Percentiles rank a stretch among this genome's conserved stretches.
phyloP scores from a whole-genome alignment of 2,888 invertebrate genomes.

The Tridacna crocea region DNA sequence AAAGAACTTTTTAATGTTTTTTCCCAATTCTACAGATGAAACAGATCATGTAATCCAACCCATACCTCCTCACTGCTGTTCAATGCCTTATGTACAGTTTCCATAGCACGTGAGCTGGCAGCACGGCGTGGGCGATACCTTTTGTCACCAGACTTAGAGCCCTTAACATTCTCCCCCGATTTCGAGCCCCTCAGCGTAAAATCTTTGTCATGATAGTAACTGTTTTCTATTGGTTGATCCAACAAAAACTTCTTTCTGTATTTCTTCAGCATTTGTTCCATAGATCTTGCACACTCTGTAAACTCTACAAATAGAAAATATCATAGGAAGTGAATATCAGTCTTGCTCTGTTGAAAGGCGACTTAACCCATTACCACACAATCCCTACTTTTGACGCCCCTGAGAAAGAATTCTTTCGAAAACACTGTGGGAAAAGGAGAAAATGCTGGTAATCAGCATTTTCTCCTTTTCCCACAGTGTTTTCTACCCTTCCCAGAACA shows the following conservation, averaged over 20 bases:
- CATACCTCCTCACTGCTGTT: conserved; percentile 60
- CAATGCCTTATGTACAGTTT: conserved; percentile 65
- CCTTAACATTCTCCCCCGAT: not conserved
- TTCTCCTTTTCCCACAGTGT: too few relatives aligned
- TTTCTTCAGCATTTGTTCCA: conserved; percentile 66
- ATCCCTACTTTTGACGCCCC: too few relatives aligned
- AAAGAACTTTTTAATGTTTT: too few relatives aligned
- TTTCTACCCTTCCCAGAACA: too few relatives aligned
- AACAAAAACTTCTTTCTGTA: conserved; percentile 58
- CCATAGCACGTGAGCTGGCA: conserved; percentile 65
- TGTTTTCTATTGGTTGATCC: conserved; percentile 55
- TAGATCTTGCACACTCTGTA: conserved; percentile 62
- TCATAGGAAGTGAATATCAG: too few relatives aligned
- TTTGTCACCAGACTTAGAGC: conserved; percentile 41
- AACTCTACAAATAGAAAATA: conserved; percentile 57
- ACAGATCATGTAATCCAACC: not conserved
- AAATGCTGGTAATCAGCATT: too few relatives aligned
- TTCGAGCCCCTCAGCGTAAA: conserved; percentile 33
- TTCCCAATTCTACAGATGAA: too few relatives aligned
- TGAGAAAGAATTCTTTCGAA: too few relatives aligned
- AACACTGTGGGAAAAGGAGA: too few relatives aligned
- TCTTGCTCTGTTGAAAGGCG: too few relatives aligned
- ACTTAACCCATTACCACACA: too few relatives aligned
- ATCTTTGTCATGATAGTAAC: conserved; percentile 62
- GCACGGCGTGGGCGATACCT: conserved; percentile 65